Base-by-base conservation (phyloP, 2,888 invertebrate genomes). In the Tetranychus piercei region DNA sequence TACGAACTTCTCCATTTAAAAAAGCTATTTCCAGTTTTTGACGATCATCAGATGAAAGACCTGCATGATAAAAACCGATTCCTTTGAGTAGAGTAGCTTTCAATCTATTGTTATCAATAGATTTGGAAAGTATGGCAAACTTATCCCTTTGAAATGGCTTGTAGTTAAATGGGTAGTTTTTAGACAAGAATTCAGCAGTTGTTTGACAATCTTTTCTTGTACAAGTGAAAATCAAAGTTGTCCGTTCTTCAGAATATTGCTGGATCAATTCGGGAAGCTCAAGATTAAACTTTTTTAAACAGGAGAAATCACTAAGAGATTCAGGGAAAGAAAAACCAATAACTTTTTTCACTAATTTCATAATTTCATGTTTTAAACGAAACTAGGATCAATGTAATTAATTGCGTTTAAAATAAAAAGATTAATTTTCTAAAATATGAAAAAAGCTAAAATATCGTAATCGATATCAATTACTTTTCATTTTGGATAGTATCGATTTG, bases 61-160 rank as follows among this genome's bases (percentile, higher is more conserved):
- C 91, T 9, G 90, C 91, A 83, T 91, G 91, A 80, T 91, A 91
- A 79, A 86, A 88, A 0, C 88, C 90, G 15, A 91, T 86, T 0
- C 91, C 91, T 72, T 23, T 66, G 23, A 44, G 43, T 8, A 73
- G 9, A n/a, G n/a, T 70, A n/a, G 18, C 69, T 66, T 76, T 75
- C 6, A 77, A 64, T 11, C 72, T 74, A 11, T n/a, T 34, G 67
- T 77, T 44, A 34, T 70, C 64, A 22, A 77, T 22, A 9, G 70
- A 23, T 18, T 43, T 11, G 18, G 34, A n/a, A 34, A 72, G 44
- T 20, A 18, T 23, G 11, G 22, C 18, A 43, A 71, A 23, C n/a
- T 22, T 23, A 34, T 23, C 23, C 43, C n/a, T 6, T 22, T 71
- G 71, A 23, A 22, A 22, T 18, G n/a, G n/a, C 18, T 20, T 71